Conservation (phyloP, 2,888 invertebrate genomes). For the Caradrina kadenii region DNA sequence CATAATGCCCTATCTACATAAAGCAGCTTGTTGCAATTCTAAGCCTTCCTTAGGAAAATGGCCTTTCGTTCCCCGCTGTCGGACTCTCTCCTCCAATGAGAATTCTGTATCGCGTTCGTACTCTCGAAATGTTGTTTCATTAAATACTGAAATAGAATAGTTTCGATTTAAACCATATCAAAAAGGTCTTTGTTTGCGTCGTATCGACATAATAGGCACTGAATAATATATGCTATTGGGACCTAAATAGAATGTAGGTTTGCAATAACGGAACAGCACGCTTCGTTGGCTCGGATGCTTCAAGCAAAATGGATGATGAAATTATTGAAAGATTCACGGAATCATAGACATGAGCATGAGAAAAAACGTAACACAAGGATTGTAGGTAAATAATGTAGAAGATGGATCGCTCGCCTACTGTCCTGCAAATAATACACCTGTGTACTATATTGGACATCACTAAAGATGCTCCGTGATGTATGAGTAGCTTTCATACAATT, state of each 20-base stretch:
- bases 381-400: slow-evolving; percentile 41
- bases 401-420: slow-evolving; percentile 39
- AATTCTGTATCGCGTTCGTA: slow-evolving; percentile 37
- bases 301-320: slow-evolving; percentile 64
- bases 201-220: slow-evolving; percentile 59
- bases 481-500: slow-evolving; percentile 6
- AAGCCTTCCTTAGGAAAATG: slow-evolving; percentile 60
- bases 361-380: slow-evolving; percentile 52
- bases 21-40: slow-evolving; percentile 67
- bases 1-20: slow-evolving; percentile 72
- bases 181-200: slow-evolving; percentile 50
- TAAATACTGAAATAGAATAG: slow-evolving; percentile 41
- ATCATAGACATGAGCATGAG: slow-evolving; percentile 45
- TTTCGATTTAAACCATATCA: slow-evolving; percentile 53
- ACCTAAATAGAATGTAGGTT: slow-evolving; percentile 53
- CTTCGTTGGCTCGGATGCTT: slow-evolving; percentile 51
- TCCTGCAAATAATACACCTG: slow-evolving; percentile 37
- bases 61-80: slow-evolving; percentile 40
- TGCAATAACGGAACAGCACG: slow-evolving; percentile 58
- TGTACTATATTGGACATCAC: slow-evolving; percentile 30
- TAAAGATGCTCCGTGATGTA: slow-evolving; percentile 25
- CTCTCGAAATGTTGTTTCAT: slow-evolving; percentile 37
- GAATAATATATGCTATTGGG: slow-evolving; percentile 59
- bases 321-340: slow-evolving; percentile 65
- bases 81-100: slow-evolving; percentile 48